These are phyloP conservation scores for Propithecus coquereli DNA, from an alignment of 2,113 vertebrate genomes.

Conservation along the genomic window DNA sequence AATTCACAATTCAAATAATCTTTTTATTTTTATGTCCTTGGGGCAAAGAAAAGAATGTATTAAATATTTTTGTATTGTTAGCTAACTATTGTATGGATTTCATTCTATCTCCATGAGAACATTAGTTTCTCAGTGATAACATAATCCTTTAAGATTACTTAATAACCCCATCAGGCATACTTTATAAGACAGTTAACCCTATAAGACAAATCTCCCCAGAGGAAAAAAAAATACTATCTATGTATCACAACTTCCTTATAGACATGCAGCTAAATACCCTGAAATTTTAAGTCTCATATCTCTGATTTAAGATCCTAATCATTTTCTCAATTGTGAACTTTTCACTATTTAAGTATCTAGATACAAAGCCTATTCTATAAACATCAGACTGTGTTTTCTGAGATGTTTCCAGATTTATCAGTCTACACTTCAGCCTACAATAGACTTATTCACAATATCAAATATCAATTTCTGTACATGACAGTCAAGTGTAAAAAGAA, in stretches of 20 bases:
- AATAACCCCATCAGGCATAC: slow-evolving; percentile 11
- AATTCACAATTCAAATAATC: slow-evolving; percentile 51
- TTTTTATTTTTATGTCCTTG: slow-evolving; percentile 47
- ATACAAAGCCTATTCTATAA: background rate
- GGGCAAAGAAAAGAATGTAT: slow-evolving; percentile 20
- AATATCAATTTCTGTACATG: background rate
- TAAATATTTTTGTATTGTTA: slow-evolving; percentile 35
- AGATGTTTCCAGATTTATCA: background rate
- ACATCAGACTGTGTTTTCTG: background rate
- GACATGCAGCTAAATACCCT: background rate
- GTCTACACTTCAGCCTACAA: background rate
- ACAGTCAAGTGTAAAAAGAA: background rate
- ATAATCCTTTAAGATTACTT: slow-evolving; percentile 52
- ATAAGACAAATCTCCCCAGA: background rate
- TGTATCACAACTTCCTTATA: background rate
- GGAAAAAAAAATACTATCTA: background rate
- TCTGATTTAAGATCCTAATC: background rate
- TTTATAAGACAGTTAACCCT: slow-evolving; percentile 9
- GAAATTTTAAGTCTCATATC: background rate
- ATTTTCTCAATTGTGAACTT: background rate
- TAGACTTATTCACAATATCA: background rate
- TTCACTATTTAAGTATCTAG: background rate
- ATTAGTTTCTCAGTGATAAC: slow-evolving; percentile 57
- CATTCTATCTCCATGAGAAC: slow-evolving; percentile 13
- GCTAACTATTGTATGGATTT: slow-evolving; percentile 33